These are phyloP conservation scores for Lindbergichthys nudifrons DNA, from an alignment of 2,797 vertebrate genomes.

Conservation along the genomic window DNA sequence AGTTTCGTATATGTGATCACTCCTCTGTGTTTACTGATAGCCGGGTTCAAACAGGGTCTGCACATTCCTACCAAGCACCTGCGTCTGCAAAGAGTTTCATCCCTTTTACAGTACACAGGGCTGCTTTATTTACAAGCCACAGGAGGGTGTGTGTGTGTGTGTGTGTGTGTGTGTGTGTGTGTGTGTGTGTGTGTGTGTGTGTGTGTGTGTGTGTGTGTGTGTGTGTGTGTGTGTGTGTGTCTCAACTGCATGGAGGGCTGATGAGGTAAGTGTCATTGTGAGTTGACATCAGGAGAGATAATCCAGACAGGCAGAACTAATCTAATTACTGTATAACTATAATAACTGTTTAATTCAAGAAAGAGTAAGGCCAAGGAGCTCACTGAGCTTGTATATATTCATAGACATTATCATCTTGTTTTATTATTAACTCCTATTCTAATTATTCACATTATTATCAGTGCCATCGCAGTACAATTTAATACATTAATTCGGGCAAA, in stretches of 20 bases:
- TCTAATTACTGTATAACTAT: conserved; percentile 23
- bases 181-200: background rate
- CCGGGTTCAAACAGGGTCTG: conserved; percentile 22
- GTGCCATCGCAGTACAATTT: background rate
- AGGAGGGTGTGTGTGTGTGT: background rate
- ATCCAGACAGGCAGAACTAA: conserved; percentile 28
- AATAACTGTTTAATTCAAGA: background rate
- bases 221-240: background rate
- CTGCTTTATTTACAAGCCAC: conserved; percentile 5
- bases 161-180: background rate
- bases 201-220: conserved; percentile 9
- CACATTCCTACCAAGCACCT: conserved; percentile 27
- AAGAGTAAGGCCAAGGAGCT: conserved; percentile 8
- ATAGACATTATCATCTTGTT: background rate
- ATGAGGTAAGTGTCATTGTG: conserved; percentile 18
- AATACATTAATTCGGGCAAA: background rate
- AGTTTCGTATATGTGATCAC: conserved; percentile 34
- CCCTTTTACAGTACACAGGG: conserved; percentile 27
- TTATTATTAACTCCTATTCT: too few species aligned
- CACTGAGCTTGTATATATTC: conserved; percentile 1
- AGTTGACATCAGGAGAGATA: conserved; percentile 25
- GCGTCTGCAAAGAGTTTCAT: conserved; percentile 9
- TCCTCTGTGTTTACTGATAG: conserved; percentile 42
- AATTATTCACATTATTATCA: background rate
- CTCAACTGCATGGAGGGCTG: conserved; percentile 5